Percentiles rank a stretch among this genome's conserved stretches.
phyloP scores from a whole-genome alignment of 2,113 vertebrate species.

The Puma concolor region DNA sequence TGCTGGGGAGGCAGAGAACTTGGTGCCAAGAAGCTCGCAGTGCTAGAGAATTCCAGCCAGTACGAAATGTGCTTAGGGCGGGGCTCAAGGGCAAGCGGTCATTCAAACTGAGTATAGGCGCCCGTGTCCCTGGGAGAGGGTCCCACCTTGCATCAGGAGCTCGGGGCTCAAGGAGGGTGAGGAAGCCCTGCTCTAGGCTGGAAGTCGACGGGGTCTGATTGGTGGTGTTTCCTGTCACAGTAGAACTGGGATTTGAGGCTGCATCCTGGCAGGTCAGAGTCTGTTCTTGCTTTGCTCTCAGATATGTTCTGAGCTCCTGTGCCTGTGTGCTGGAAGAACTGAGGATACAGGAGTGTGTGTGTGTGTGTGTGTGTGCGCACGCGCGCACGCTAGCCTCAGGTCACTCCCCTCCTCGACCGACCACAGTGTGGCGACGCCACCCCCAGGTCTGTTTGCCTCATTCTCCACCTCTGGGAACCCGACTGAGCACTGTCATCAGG shows the following conservation, averaged over 20 bases:
- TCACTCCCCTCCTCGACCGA: not conserved
- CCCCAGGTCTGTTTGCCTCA: not conserved
- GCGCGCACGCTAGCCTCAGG: too few relatives aligned
- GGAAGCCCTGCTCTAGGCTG: not conserved
- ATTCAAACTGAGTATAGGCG: not conserved
- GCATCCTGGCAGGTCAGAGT: not conserved
- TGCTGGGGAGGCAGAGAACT: not conserved
- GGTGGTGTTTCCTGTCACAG: not conserved
- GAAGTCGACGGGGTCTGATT: not conserved
- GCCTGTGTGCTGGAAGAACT: not conserved
- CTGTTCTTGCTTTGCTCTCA: not conserved
- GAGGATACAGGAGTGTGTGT: not conserved
- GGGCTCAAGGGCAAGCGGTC: too few relatives aligned
- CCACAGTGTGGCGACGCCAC: not conserved
- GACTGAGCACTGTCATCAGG: not conserved
- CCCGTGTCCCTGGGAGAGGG: not conserved
- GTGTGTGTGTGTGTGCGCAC: not conserved
- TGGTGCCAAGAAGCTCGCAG: fast-evolving
- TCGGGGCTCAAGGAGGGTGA: not conserved
- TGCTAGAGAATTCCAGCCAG: not conserved
- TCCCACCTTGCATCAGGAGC: not conserved
- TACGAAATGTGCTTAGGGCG: not conserved
- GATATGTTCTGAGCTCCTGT: not conserved
- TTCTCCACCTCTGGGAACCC: not conserved
- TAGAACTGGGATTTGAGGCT: not conserved